phyloP scores from a whole-genome alignment of 2,888 invertebrate species.

The Diogma glabrata region DNA sequence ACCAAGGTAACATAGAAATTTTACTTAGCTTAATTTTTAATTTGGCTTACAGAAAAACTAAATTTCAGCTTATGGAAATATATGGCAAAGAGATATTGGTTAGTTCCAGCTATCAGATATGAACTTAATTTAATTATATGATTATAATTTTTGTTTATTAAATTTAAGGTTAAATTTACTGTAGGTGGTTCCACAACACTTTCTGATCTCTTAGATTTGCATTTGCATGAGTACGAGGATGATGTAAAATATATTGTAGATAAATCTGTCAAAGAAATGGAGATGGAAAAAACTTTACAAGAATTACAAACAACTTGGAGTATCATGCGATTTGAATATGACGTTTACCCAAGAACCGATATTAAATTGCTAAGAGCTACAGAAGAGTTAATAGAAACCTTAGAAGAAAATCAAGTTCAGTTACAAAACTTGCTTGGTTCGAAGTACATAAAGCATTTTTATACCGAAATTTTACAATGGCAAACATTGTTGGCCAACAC shows the following conservation, averaged over 20 bases:
- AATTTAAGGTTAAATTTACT: conserved; percentile 21
- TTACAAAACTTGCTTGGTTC: conserved; percentile 93
- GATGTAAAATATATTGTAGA: conserved; percentile 93
- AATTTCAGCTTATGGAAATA: conserved; percentile 4
- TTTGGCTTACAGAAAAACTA: no score
- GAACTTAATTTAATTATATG: not conserved
- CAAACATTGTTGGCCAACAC: conserved; percentile 79
- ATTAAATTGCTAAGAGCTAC: conserved; percentile 63
- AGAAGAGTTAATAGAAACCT: conserved; percentile 79
- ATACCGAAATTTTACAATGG: conserved; percentile 77
- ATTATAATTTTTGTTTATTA: not conserved
- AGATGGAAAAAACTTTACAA: conserved; percentile 87
- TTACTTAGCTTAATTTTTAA: no score
- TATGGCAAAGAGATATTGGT: conserved; percentile 3
- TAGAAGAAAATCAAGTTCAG: conserved; percentile 90
- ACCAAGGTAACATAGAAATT: conserved; percentile 57
- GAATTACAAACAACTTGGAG: conserved; percentile 78
- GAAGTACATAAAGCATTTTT: conserved; percentile 79
- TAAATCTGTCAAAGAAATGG: conserved; percentile 90
- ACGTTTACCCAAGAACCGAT: conserved; percentile 70
- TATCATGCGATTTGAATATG: conserved; percentile 67
- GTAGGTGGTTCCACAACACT: conserved; percentile 57
- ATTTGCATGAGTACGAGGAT: conserved; percentile 87
- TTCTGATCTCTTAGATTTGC: conserved; percentile 73
- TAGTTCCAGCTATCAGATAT: not conserved